Evolutionary conservation across 2,797 vertebrate genomes (phyloP).

Genomic region (Limosa lapponica): DNA sequence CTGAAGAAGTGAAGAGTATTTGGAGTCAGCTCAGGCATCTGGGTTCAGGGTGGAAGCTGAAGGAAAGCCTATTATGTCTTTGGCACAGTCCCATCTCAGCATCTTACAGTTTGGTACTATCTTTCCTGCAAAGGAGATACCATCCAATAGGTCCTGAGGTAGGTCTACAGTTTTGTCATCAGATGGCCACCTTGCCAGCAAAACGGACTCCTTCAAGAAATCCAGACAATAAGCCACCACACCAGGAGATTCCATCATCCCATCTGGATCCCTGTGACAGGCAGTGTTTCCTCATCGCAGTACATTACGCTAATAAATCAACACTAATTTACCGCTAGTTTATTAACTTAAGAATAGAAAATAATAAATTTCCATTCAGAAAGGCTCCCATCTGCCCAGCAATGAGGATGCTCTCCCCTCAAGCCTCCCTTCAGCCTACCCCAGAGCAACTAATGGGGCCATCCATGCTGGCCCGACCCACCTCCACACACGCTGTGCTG

Average conservation of each 20-base stretch:
- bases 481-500: neutral
- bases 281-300: neutral
- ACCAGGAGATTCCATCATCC: neutral
- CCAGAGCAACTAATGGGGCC: neutral
- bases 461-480: accelerated
- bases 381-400: neutral
- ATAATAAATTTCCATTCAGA: neutral
- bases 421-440: neutral
- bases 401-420: neutral
- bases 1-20: neutral
- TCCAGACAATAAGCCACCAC: neutral
- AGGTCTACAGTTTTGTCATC: neutral
- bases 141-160: neutral
- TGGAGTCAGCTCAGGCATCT: neutral
- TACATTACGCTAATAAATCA: neutral
- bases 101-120: neutral
- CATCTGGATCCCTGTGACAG: neutral
- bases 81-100: neutral
- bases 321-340: neutral
- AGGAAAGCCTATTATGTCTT: neutral
- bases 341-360: neutral
- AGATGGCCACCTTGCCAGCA: neutral
- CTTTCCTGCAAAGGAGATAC: neutral
- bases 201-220: neutral
- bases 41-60: neutral